Evolutionary conservation across 2,113 vertebrate species (phyloP).

Genomic region (Elgaria multicarinata): DNA sequence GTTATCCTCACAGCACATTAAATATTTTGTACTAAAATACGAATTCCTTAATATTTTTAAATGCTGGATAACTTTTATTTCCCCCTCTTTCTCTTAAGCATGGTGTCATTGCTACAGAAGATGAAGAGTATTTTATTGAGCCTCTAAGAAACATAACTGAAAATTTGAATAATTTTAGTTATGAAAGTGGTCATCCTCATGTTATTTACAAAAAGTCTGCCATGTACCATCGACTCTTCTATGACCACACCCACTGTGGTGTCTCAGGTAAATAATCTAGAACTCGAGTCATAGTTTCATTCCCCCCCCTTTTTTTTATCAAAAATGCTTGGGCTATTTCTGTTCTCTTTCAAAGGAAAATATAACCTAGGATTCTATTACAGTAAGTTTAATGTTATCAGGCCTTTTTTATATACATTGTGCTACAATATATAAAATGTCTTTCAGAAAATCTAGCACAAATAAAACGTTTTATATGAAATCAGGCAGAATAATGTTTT

Average conservation of each 20-base stretch:
- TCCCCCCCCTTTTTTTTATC: constrained; percentile 25
- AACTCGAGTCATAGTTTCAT: constrained; percentile 26
- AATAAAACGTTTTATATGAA: constrained; percentile 22
- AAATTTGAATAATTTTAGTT: constrained; percentile 86
- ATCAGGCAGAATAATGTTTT: not conserved
- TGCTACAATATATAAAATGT: constrained; percentile 30
- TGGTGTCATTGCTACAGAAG: constrained; percentile 97
- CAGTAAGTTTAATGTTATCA: not conserved
- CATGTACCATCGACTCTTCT: constrained; percentile 84
- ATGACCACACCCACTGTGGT: constrained; percentile 91
- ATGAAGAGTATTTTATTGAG: constrained; percentile 99
- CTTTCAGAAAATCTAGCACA: not conserved
- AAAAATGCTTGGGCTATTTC: constrained; percentile 4
- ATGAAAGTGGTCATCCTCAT: constrained; percentile 93
- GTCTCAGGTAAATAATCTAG: constrained; percentile 88
- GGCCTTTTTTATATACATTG: not conserved
- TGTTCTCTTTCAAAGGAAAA: constrained; percentile 11
- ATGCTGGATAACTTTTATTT: constrained; percentile 40
- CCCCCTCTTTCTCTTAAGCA: constrained; percentile 81
- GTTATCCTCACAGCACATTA: constrained; percentile 7
- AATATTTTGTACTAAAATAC: not conserved
- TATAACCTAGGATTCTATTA: not conserved
- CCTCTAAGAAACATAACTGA: constrained; percentile 93
- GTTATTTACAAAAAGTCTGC: constrained; percentile 99
- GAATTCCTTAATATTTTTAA: constrained; percentile 3